These are phyloP conservation scores for Gadopsis bispinosus DNA, from an alignment of 2,797 vertebrate genomes.

Conservation along the genomic window DNA sequence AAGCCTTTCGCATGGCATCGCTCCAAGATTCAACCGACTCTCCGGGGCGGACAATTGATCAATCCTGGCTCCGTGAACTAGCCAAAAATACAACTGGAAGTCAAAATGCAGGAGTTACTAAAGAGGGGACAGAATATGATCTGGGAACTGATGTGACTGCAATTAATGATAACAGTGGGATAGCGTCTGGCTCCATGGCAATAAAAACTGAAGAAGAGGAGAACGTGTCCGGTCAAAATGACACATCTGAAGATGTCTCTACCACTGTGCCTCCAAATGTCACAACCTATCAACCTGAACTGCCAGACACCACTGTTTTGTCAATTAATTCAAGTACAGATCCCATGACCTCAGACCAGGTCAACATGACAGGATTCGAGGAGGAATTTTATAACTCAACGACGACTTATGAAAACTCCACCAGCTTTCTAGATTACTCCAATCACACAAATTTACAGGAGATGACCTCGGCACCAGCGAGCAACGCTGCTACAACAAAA, in stretches of 20 bases:
- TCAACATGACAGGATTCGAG: slow-evolving; percentile 35
- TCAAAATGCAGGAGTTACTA: neutral
- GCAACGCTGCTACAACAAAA: neutral
- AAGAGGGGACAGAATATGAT: neutral
- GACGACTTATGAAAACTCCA: slow-evolving; percentile 20
- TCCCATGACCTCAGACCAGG: slow-evolving; percentile 7
- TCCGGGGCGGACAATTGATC: slow-evolving; percentile 46
- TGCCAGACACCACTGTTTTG: neutral
- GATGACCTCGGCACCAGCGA: slow-evolving; percentile 37
- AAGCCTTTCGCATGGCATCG: slow-evolving; percentile 49
- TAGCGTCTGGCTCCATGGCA: slow-evolving; percentile 20
- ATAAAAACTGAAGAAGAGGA: neutral
- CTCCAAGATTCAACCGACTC: slow-evolving; percentile 57
- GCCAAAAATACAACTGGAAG: fast-evolving
- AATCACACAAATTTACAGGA: slow-evolving; percentile 26
- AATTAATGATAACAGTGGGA: slow-evolving; percentile 21
- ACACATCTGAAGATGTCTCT: slow-evolving; percentile 1
- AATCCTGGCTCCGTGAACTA: slow-evolving; percentile 55
- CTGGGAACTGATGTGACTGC: neutral
- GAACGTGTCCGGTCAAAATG: neutral
- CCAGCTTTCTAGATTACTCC: slow-evolving; percentile 7
- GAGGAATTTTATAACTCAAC: slow-evolving; percentile 26
- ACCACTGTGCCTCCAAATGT: neutral
- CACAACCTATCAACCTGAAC: neutral
- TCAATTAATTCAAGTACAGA: neutral